Percentiles rank a stretch among this genome's conserved stretches.
Conservation (phyloP, 2,888 invertebrate genomes). For the Oligia strigilis region DNA sequence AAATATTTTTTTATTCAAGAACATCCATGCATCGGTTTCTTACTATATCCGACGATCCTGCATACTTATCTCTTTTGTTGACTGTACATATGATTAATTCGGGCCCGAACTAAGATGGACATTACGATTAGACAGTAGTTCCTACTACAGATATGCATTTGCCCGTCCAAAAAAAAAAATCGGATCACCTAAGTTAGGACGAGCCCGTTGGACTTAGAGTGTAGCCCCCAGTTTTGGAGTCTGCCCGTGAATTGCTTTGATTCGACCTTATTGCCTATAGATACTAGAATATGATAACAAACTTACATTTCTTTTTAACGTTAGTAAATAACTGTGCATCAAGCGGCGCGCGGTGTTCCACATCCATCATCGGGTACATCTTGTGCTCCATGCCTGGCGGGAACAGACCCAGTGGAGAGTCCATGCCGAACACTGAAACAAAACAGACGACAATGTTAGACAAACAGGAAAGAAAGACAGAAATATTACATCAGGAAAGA, state of each 20-base stretch:
- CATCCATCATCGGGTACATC: conserved; percentile 93
- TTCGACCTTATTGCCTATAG: background rate
- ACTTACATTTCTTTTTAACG: conserved; percentile 95
- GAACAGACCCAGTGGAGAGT: conserved; percentile 94
- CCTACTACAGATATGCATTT: background rate
- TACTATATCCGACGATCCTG: too few species aligned
- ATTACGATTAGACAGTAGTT: background rate
- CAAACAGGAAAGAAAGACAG: background rate
- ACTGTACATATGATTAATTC: background rate
- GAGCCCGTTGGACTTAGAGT: background rate
- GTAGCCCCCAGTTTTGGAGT: background rate
- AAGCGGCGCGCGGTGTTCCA: conserved; percentile 92
- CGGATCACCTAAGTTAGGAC: background rate
- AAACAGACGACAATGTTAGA: conserved; percentile 46
- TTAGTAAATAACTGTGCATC: conserved; percentile 92
- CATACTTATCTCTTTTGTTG: too few species aligned
- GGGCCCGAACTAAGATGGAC: background rate
- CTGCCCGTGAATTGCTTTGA: too few species aligned
- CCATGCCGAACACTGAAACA: conserved; percentile 93
- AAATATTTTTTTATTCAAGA: too few species aligned
- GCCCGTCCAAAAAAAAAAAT: background rate
- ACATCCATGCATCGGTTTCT: too few species aligned
- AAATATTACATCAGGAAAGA: background rate
- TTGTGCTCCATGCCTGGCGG: conserved; percentile 94
- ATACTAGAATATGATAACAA: background rate